Percentiles rank a stretch among this genome's conserved stretches.
Conservation (phyloP, 2,797 vertebrate species). For the Lerista edwardsae region DNA sequence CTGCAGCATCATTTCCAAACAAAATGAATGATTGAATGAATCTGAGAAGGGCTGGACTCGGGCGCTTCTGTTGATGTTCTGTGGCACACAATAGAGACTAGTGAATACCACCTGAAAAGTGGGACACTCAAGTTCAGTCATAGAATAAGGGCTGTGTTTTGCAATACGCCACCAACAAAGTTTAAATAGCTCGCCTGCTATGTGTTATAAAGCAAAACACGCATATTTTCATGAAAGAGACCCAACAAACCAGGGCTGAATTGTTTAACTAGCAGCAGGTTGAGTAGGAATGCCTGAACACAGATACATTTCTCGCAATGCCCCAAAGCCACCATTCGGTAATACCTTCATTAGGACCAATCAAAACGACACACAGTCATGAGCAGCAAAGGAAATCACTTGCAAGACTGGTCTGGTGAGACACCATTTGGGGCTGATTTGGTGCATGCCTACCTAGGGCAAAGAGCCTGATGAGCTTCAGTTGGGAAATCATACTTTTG, state of each 20-base stretch:
- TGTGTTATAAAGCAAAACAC: not conserved
- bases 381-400: not conserved
- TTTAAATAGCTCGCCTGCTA: not conserved
- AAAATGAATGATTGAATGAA: constrained; percentile 34
- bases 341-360: too few relatives aligned
- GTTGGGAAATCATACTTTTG: not conserved
- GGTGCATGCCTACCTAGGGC: too few relatives aligned
- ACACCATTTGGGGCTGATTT: not conserved
- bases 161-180: not conserved
- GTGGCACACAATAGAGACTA: constrained; percentile 6
- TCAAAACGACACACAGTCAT: too few relatives aligned
- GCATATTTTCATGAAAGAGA: not conserved
- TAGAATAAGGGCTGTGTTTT: not conserved
- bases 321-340: too few relatives aligned
- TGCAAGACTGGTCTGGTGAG: not conserved
- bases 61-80: not conserved
- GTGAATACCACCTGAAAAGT: constrained; percentile 11
- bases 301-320: not conserved
- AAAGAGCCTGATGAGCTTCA: not conserved
- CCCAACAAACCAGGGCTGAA: too few relatives aligned
- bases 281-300: not conserved
- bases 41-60: constrained; percentile 21
- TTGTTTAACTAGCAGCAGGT: too few relatives aligned
- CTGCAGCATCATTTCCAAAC: constrained; percentile 19
- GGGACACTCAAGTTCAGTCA: not conserved